Base-by-base conservation (phyloP, 2,113 vertebrate species). In the Erythrolamprus reginae region DNA sequence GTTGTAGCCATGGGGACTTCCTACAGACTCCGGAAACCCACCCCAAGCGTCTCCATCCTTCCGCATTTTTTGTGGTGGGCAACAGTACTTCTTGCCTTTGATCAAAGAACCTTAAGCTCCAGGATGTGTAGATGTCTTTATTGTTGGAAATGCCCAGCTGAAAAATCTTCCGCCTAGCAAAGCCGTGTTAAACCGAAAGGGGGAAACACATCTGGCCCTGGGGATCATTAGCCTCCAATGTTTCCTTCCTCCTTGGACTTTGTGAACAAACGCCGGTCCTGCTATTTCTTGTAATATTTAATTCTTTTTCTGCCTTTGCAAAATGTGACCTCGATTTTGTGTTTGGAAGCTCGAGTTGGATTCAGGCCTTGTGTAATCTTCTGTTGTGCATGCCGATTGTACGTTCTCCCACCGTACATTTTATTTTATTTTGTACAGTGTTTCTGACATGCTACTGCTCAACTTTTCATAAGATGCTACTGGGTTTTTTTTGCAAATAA, bases 401-500 rank as follows among this genome's bases (percentile, higher is more conserved):
- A 96, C 96, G 92, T 96, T 95, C 61, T 90, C 91, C 91, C 88
- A 84, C 95, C 90, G 45, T 28, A 94, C 97, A 33, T 92, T 92
- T 90, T 96, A 82, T 93, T 94, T 89, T 91, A 91, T 97, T 90
- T 94, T 97, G 96, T 97, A 97, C 93, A 91, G 95, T 97, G 94
- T 94, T 95, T 96, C 94, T 95, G 96, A 96, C 94, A 96, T 97
- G 96, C 96, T 97, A 88, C 65, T 65, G 89, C 65, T 65, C n/a
- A 53, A 53, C 96, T 95, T 96, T 95, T 95, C 95, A 96, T 93
- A 96, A 97, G 96, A 91, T 92, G 96, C 47, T 53, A 12, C 84
- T 94, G 95, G 95, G 61, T n/a, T 33, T 58, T 94, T 94, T 97
- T 97, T 96, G 97, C 97, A 97, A 96, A 97, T 97, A 97, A 97